These are phyloP conservation scores for Tragopan temminckii DNA, from an alignment of 2,797 vertebrate species.

Conservation along the genomic window DNA sequence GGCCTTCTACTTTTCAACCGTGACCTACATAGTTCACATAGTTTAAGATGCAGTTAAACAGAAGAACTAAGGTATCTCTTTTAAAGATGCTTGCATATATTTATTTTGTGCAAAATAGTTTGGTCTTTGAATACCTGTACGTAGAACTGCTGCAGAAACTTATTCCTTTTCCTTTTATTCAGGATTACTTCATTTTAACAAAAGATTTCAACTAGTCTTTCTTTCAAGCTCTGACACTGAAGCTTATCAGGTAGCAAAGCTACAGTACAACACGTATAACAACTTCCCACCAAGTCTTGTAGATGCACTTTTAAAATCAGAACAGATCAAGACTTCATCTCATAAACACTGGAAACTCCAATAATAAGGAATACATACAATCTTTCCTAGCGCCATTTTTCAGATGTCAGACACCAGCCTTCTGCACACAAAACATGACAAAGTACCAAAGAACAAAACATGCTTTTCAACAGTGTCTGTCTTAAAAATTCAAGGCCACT, in stretches of 20 bases:
- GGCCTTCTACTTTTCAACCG: neutral
- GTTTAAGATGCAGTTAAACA: neutral
- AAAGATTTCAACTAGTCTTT: neutral
- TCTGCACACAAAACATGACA: neutral
- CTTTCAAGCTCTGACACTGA: neutral
- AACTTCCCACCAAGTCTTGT: neutral
- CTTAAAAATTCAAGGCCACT: neutral
- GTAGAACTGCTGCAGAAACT: neutral
- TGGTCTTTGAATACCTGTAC: neutral
- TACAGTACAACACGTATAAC: neutral
- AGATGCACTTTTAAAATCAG: neutral
- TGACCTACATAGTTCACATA: neutral
- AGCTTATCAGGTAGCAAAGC: neutral
- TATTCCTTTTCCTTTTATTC: neutral
- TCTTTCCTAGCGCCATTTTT: neutral
- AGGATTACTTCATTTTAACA: neutral
- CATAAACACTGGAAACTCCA: neutral
- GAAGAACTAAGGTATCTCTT: neutral
- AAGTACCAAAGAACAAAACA: neutral
- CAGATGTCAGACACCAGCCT: neutral
- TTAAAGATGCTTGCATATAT: neutral
- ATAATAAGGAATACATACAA: rapidly evolving
- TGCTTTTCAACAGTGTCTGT: neutral
- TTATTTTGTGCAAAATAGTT: neutral
- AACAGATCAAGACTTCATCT: neutral